Evolutionary conservation across 2,113 vertebrate species (phyloP), one percentile per base, ranked within the genome.

Genomic region (Gymnorhina tibicen): DNA sequence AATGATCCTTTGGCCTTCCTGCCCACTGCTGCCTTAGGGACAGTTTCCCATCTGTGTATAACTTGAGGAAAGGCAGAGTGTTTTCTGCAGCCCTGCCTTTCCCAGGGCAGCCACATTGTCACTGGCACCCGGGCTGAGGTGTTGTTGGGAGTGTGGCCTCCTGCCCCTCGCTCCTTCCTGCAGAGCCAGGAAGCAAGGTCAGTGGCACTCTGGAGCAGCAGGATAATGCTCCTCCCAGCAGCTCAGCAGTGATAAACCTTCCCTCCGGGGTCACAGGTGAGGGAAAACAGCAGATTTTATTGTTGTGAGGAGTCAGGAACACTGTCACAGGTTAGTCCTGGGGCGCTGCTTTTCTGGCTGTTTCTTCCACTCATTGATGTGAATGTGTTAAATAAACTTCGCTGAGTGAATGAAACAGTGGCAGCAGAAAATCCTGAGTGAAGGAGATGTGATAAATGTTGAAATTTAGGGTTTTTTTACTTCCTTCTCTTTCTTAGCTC

Each of bases 111-210:
- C 33, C 33, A 4, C 44, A 28, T 18, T 62, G 55, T 66, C 49
- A 5, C 2, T 2, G 60, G 60, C 60, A 7, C 33, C n/a, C 55
- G 0, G 0, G 50, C 72, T 44, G 76, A 33, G 55, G 37, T 35
- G 1, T 10, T n/a, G 2, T 4, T 37, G 20, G 33, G 8, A 16
- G 6, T 1, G 63, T 50, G 55, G 59, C 47, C 87, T 77, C 63
- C 47, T 84, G 91, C 68, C 84, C 67, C n/a, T 59, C 0, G 0
- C 32, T 58, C 63, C 85, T 42, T 81, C 80, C 84, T 75, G 72
- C 76, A 73, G 21, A 70, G 66, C 39, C 1, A 1, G 23, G 42
- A 44, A 44, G 42, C 42, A 18, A 44, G 42, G 42, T 44, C 42
- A 44, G 42, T 44, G 42, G 42, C 17, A 18, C 42, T 44, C 42